A percentile compares a stretch with the other conserved stretches of the same genome.
phyloP scores from a whole-genome alignment of 2,888 invertebrate genomes.

The Luperina testacea region DNA sequence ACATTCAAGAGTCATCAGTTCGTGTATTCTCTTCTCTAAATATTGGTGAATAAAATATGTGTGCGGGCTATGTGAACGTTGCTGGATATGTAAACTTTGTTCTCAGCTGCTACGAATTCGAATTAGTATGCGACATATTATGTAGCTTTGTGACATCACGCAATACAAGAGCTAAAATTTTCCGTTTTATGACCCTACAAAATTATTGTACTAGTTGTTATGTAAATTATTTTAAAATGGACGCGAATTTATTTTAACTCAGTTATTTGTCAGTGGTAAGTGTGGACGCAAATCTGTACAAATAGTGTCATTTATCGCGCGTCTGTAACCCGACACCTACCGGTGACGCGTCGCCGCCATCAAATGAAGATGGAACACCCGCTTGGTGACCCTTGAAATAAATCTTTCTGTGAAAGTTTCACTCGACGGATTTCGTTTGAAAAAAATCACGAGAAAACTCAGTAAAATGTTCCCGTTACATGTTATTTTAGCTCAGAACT shows the following conservation, averaged over 20 bases:
- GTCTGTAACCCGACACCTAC: slow-evolving; percentile 57
- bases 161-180: not conserved
- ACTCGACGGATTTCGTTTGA: slow-evolving; percentile 53
- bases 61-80: slow-evolving; percentile 4
- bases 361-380: slow-evolving; percentile 74
- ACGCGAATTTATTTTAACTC: slow-evolving; percentile 24
- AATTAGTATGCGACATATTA: slow-evolving; percentile 13
- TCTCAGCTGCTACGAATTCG: slow-evolving; percentile 11
- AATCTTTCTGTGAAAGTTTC: slow-evolving; percentile 67
- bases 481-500: slow-evolving; percentile 46
- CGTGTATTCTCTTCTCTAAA: slow-evolving; percentile 59
- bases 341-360: slow-evolving; percentile 67
- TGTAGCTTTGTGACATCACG: not conserved
- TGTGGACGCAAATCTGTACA: slow-evolving; percentile 72
- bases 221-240: slow-evolving; percentile 23
- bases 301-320: slow-evolving; percentile 74
- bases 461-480: slow-evolving; percentile 43
- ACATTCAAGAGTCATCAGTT: slow-evolving; percentile 59
- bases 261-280: slow-evolving; percentile 47
- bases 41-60: slow-evolving; percentile 61
- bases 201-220: slow-evolving; percentile 1
- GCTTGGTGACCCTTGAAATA: slow-evolving; percentile 70
- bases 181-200: not conserved
- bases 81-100: slow-evolving; percentile 7
- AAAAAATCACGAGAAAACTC: slow-evolving; percentile 52